A percentile compares a stretch with the other conserved stretches of the same genome.
Conservation (phyloP, 2,888 invertebrate genomes). For the Gisinianus flammeolus region DNA sequence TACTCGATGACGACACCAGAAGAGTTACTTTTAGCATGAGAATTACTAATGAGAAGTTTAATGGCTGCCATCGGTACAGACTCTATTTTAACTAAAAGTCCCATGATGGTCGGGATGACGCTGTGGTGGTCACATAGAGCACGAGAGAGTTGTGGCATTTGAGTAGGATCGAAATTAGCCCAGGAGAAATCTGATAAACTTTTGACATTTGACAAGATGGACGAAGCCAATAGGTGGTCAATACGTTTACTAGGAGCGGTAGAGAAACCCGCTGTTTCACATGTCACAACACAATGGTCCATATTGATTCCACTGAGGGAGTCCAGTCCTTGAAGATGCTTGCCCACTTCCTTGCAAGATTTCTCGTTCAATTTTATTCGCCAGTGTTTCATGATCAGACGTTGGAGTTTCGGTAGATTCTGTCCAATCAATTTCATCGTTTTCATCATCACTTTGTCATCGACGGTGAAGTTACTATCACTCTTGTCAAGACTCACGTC, state of each 20-base stretch:
- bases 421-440: constrained; percentile 53
- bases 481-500: constrained; percentile 55
- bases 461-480: constrained; percentile 46
- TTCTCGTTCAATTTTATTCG: constrained; percentile 51
- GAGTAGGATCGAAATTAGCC: constrained; percentile 50
- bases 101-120: constrained; percentile 29
- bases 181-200: constrained; percentile 55
- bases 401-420: constrained; percentile 53
- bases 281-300: constrained; percentile 51
- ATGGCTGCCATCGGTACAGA: constrained; percentile 47
- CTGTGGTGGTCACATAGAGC: constrained; percentile 47
- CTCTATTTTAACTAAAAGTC: constrained; percentile 49
- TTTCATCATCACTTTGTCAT: constrained; percentile 49
- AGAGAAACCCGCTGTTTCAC: constrained; percentile 35
- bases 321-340: constrained; percentile 40
- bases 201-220: constrained; percentile 50
- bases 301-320: constrained; percentile 47
- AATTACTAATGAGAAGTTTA: constrained; percentile 48
- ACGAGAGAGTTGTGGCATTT: constrained; percentile 48
- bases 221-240: constrained; percentile 47
- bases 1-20: constrained; percentile 51
- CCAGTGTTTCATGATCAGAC: constrained; percentile 54
- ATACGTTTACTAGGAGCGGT: constrained; percentile 39
- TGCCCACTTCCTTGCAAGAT: constrained; percentile 50
- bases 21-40: constrained; percentile 35